A percentile compares a stretch with the other conserved stretches of the same genome.
These are phyloP conservation scores for Chelon labrosus DNA, from an alignment of 2,797 vertebrate genomes.

Conservation along the genomic window DNA sequence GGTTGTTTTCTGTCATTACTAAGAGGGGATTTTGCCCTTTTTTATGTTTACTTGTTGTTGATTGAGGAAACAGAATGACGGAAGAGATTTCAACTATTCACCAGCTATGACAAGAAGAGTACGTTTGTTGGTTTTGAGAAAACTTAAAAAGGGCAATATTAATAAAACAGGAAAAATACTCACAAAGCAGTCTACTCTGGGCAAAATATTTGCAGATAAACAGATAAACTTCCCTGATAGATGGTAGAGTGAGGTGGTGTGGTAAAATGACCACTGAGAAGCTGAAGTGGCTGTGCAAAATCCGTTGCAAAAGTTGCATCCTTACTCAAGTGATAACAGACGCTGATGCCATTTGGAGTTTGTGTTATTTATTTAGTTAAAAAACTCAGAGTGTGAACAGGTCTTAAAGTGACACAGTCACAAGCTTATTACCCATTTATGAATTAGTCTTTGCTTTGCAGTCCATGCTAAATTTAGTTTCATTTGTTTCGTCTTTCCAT, in stretches of 20 bases:
- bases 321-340: neutral
- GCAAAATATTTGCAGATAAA: neutral
- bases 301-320: neutral
- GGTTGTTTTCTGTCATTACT: neutral
- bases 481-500: constrained; percentile 41
- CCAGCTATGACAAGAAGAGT: neutral
- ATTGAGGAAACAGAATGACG: neutral
- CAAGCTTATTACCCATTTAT: neutral
- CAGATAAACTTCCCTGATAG: neutral
- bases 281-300: neutral
- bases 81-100: neutral
- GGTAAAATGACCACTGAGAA: neutral
- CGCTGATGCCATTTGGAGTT: neutral
- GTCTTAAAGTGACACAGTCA: neutral
- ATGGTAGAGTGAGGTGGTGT: neutral
- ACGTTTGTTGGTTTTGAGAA: neutral
- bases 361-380: neutral
- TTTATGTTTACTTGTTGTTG: neutral
- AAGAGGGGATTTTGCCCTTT: neutral
- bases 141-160: neutral
- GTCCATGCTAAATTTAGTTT: constrained; percentile 16
- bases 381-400: neutral
- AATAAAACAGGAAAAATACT: neutral
- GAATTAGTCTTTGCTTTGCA: constrained; percentile 4
- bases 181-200: neutral